Evolutionary conservation across 2,797 vertebrate species (phyloP).

Genomic region (Eulemur mongoz): DNA sequence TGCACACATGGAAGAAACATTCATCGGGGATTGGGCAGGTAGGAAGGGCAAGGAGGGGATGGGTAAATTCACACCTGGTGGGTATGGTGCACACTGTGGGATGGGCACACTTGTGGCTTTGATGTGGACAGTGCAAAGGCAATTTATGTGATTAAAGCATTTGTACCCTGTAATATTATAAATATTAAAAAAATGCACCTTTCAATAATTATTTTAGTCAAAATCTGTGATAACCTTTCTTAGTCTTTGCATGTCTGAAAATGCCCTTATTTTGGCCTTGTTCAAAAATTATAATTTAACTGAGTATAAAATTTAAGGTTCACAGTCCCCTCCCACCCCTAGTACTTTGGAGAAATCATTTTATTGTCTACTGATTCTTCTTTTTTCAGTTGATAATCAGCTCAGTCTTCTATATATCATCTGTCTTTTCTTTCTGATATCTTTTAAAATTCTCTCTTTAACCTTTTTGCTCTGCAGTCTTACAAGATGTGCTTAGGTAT

Average conservation of each 20-base stretch:
- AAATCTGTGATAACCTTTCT: background rate
- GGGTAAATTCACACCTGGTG: no score
- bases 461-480: background rate
- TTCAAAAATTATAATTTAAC: constrained; percentile 1
- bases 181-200: background rate
- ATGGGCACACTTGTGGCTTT: no score
- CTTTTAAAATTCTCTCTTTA: constrained; percentile 5
- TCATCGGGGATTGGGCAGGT: no score
- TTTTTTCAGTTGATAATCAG: background rate
- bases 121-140: no score
- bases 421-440: background rate
- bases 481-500: background rate
- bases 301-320: background rate
- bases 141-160: no score
- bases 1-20: no score
- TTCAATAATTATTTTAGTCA: background rate
- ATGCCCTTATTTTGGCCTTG: background rate
- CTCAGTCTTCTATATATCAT: background rate
- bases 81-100: no score
- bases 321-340: background rate
- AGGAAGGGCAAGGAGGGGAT: no score
- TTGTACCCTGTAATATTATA: no score
- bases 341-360: background rate
- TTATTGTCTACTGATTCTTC: background rate
- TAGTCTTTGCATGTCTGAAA: background rate